These are phyloP conservation scores for Microdon myrmicae DNA, from an alignment of 2,888 invertebrate genomes.

Conservation along the genomic window DNA sequence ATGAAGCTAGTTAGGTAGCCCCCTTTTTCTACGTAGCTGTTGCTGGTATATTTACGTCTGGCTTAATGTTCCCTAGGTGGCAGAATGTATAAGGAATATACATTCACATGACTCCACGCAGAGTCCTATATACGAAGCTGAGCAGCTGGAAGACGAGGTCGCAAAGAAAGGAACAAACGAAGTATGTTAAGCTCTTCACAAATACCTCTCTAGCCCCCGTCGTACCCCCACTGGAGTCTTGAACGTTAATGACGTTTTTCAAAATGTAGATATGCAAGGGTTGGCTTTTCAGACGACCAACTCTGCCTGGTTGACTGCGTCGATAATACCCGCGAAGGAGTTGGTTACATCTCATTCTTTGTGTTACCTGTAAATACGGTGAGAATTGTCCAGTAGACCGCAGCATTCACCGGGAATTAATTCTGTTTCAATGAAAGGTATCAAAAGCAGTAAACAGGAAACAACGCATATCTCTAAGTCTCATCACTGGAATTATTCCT, in stretches of 20 bases:
- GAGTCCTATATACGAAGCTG: conserved; percentile 6
- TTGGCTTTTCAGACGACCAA: conserved; percentile 15
- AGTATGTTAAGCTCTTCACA: conserved; percentile 43
- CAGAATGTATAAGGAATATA: conserved; percentile 22
- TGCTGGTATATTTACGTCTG: conserved; percentile 33
- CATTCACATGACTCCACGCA: conserved; percentile 1
- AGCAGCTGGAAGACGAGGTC: conserved; percentile 24
- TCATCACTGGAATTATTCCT: conserved; percentile 40
- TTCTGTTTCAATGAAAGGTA: conserved; percentile 20
- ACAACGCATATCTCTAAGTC: conserved; percentile 26
- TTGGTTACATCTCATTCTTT: not conserved
- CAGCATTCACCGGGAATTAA: conserved; percentile 25
- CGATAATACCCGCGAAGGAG: conserved; percentile 6
- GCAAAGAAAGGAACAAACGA: too few species aligned
- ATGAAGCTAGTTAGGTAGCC: conserved; percentile 4
- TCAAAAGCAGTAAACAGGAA: conserved; percentile 13
- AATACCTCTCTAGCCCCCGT: conserved; percentile 18
- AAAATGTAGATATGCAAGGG: conserved; percentile 23
- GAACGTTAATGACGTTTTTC: conserved; percentile 38
- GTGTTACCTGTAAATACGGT: conserved; percentile 14
- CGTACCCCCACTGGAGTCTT: conserved; percentile 21
- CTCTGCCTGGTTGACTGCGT: conserved; percentile 23
- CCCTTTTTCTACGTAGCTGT: conserved; percentile 35
- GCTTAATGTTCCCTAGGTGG: conserved; percentile 38
- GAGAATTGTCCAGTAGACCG: conserved; percentile 43